phyloP scores from a whole-genome alignment of 2,113 vertebrate genomes.

The Plecotus auritus region DNA sequence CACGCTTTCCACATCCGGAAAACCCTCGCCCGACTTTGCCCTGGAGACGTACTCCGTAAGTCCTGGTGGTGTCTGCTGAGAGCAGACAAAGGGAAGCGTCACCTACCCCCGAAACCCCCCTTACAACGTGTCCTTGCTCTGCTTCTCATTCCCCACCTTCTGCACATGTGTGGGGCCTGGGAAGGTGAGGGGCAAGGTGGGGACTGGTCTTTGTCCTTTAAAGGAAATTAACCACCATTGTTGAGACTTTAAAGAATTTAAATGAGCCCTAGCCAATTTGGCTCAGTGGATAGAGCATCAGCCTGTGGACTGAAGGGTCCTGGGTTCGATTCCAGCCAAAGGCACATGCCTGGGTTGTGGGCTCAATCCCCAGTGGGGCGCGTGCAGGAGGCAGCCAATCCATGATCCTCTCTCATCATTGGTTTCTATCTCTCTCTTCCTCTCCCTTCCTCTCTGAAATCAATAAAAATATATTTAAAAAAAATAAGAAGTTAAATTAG shows the following conservation, averaged over 20 bases:
- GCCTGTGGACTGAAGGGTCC: background rate
- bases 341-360: background rate
- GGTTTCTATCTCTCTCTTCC: background rate
- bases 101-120: background rate
- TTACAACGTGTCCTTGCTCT: fast-evolving
- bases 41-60: conserved; percentile 85
- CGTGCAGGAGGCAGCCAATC: background rate
- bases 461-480: no score
- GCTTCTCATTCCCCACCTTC: background rate
- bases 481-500: background rate
- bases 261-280: background rate
- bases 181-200: background rate
- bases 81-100: background rate
- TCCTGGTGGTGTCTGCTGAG: background rate
- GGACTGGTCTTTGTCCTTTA: background rate
- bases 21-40: conserved; percentile 66
- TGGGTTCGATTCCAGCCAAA: background rate
- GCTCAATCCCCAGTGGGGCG: no score
- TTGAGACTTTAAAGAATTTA: background rate
- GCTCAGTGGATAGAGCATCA: background rate
- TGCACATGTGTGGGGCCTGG: fast-evolving
- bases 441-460: background rate
- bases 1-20: conserved; percentile 74
- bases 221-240: background rate
- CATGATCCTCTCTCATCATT: background rate